phyloP scores from a whole-genome alignment of 2,888 invertebrate genomes.

The Notodonta dromedarius region DNA sequence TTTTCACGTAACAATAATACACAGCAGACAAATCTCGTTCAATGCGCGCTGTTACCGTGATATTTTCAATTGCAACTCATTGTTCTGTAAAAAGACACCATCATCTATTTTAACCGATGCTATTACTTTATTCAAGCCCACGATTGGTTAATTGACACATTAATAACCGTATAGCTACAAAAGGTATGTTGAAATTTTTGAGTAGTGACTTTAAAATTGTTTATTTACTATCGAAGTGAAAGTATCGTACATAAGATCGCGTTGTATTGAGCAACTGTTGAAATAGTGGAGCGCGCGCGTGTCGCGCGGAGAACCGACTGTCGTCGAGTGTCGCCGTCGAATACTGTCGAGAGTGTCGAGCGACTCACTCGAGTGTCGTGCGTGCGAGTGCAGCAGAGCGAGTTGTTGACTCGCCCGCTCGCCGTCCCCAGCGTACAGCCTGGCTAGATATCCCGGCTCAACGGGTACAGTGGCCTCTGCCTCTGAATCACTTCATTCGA shows the following conservation, averaged over 20 bases:
- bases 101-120: conserved; percentile 18
- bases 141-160: not conserved
- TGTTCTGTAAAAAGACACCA: conserved; percentile 18
- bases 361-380: not conserved
- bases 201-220: not conserved
- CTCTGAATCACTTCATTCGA: not conserved
- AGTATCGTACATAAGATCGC: conserved; percentile 11
- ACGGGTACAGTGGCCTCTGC: not conserved
- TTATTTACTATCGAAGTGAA: conserved; percentile 12
- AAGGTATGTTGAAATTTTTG: not conserved
- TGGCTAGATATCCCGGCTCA: not conserved
- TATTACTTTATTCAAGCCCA: conserved; percentile 18
- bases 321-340: not conserved
- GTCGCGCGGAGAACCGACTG: conserved; percentile 1
- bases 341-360: not conserved
- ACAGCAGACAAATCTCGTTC: conserved; percentile 23
- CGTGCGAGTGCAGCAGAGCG: conserved; percentile 1
- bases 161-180: not conserved
- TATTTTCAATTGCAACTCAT: conserved; percentile 34
- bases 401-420: not conserved
- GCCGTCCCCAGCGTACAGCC: not conserved
- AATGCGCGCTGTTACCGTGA: conserved; percentile 16
- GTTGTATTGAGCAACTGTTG: conserved; percentile 2
- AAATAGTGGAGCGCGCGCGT: conserved; percentile 1
- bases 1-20: conserved; percentile 19